These are phyloP conservation scores for Paraplagusia blochii DNA, from an alignment of 2,113 vertebrate species.

Conservation along the genomic window DNA sequence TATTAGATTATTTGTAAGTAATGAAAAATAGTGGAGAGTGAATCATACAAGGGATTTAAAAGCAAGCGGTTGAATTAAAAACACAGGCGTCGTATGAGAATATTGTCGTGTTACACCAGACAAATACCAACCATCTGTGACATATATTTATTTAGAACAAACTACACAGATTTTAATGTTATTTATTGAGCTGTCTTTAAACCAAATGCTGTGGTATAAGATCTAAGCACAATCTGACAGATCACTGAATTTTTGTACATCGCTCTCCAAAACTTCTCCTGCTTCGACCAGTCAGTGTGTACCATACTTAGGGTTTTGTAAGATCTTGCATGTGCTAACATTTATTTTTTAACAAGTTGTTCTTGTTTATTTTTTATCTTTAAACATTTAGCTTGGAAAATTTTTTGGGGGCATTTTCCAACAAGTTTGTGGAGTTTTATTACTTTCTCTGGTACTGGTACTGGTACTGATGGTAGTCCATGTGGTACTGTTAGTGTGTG, in stretches of 20 bases:
- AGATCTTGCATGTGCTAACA: slow-evolving; percentile 70
- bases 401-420: slow-evolving; percentile 48
- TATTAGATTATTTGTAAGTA: too few relatives aligned
- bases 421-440: slow-evolving; percentile 54
- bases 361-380: slow-evolving; percentile 55
- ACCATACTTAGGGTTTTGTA: slow-evolving; percentile 64
- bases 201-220: slow-evolving; percentile 45
- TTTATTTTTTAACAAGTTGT: slow-evolving; percentile 32
- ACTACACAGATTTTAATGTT: slow-evolving; percentile 12
- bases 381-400: slow-evolving; percentile 48
- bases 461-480: slow-evolving; percentile 50
- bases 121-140: background rate
- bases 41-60: too few relatives aligned
- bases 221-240: slow-evolving; percentile 68
- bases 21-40: too few relatives aligned
- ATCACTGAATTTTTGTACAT: slow-evolving; percentile 58
- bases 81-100: background rate
- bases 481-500: slow-evolving; percentile 47
- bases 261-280: slow-evolving; percentile 50
- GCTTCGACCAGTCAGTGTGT: slow-evolving; percentile 66
- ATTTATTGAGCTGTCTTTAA: slow-evolving; percentile 13
- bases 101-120: slow-evolving; percentile 1
- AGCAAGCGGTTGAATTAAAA: too few relatives aligned
- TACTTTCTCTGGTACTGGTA: slow-evolving; percentile 59
- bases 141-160: background rate